Evolutionary conservation across 1,140 invertebrate genomes (phyloP).

Genomic region (Diorhabda sublineata): DNA sequence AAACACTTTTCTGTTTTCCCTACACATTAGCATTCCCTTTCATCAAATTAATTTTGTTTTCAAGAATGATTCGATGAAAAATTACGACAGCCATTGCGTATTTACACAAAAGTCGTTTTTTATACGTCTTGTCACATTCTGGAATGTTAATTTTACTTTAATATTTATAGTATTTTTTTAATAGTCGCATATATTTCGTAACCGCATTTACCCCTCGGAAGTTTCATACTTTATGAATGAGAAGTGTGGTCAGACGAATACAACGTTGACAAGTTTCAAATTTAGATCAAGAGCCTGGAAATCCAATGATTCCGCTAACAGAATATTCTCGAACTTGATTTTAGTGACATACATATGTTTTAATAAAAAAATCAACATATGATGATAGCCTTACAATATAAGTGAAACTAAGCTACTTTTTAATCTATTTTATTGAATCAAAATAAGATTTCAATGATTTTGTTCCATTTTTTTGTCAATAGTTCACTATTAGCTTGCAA

Average conservation of each 20-base stretch:
- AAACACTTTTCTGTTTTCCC: not conserved
- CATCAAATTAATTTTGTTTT: constrained; percentile 3
- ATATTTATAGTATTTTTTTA: constrained; percentile 6
- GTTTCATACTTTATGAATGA: constrained; percentile 6
- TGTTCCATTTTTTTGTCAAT: too few relatives aligned
- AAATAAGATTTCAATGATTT: too few relatives aligned
- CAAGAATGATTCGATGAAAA: not conserved
- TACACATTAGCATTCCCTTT: not conserved
- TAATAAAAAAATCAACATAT: too few relatives aligned
- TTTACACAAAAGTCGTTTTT: constrained; percentile 3
- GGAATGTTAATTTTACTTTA: constrained; percentile 8
- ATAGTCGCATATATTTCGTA: not conserved
- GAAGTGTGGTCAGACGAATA: not conserved
- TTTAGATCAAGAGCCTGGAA: not conserved
- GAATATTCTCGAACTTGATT: too few relatives aligned
- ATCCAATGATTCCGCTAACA: too few relatives aligned
- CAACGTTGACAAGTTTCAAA: not conserved
- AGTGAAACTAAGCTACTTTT: too few relatives aligned
- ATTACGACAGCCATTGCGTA: not conserved
- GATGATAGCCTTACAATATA: too few relatives aligned
- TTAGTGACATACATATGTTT: too few relatives aligned
- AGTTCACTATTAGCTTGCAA: too few relatives aligned
- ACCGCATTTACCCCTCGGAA: not conserved
- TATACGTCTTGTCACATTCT: constrained; percentile 9
- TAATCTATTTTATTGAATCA: too few relatives aligned